A percentile compares a stretch with the other conserved stretches of the same genome.
Conservation (phyloP, 2,113 vertebrate species). For the Cromileptes altivelis region DNA sequence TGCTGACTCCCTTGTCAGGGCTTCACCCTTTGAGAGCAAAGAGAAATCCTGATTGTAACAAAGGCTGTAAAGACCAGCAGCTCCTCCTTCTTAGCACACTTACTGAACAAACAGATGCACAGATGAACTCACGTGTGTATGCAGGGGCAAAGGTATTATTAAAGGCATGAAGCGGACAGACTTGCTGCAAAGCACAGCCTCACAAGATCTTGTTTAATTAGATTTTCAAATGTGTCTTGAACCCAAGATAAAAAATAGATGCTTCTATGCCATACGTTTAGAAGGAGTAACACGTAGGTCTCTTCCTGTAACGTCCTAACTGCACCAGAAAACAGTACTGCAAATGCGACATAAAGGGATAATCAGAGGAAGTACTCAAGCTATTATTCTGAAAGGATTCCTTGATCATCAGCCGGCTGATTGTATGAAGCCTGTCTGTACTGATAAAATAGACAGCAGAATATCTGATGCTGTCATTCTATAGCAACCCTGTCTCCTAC, state of each 20-base stretch:
- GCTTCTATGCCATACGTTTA: neutral
- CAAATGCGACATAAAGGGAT: slow-evolving; percentile 6
- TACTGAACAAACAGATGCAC: neutral
- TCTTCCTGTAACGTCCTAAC: neutral
- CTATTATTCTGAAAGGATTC: slow-evolving; percentile 9
- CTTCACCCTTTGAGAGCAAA: slow-evolving; percentile 33
- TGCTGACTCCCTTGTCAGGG: slow-evolving; percentile 36
- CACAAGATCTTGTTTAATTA: neutral
- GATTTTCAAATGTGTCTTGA: neutral
- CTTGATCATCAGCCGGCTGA: slow-evolving; percentile 4
- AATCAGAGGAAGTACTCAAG: slow-evolving; percentile 15
- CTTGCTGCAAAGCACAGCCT: neutral
- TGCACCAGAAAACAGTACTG: neutral
- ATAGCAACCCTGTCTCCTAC: neutral
- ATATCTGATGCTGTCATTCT: neutral
- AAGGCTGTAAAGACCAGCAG: slow-evolving; percentile 20
- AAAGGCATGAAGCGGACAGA: neutral
- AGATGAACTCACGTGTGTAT: neutral
- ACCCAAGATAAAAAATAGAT: slow-evolving; percentile 7
- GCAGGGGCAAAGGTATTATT: neutral
- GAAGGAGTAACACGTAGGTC: neutral
- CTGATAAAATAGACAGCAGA: slow-evolving; percentile 5
- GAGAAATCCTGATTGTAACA: slow-evolving; percentile 38
- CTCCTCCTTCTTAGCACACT: slow-evolving; percentile 17
- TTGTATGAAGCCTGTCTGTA: neutral